Evolutionary conservation across 2,888 invertebrate species (phyloP).

Genomic region (Crematogaster levior): DNA sequence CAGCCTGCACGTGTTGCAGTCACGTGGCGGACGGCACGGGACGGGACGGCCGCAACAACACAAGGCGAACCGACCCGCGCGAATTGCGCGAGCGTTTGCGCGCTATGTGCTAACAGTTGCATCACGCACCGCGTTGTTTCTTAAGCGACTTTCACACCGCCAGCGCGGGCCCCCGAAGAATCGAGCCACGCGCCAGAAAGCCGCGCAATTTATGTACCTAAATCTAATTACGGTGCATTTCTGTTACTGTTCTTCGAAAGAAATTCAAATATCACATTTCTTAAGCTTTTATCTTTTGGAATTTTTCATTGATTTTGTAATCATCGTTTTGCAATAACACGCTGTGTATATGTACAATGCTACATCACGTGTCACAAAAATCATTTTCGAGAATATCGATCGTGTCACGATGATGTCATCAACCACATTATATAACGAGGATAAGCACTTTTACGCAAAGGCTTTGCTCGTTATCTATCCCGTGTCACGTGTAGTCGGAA

Average conservation of each 20-base stretch:
- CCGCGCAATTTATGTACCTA: background rate
- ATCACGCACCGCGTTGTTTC: slow-evolving; percentile 67
- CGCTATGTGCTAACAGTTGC: slow-evolving; percentile 64
- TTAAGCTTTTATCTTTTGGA: background rate
- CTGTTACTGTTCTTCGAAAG: background rate
- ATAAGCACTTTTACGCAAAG: slow-evolving; percentile 56
- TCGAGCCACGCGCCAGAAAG: background rate
- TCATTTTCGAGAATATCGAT: background rate
- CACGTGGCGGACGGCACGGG: slow-evolving; percentile 67
- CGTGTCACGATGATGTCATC: slow-evolving; percentile 38
- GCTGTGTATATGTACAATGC: background rate
- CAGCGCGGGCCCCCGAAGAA: background rate
- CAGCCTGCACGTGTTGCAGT: slow-evolving; percentile 74
- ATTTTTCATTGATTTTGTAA: too few species aligned
- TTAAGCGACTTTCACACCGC: slow-evolving; percentile 61
- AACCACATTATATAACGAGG: slow-evolving; percentile 67
- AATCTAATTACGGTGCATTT: background rate
- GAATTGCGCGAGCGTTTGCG: slow-evolving; percentile 67
- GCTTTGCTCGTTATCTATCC: slow-evolving; percentile 67
- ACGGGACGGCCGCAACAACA: slow-evolving; percentile 28
- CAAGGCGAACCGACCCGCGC: slow-evolving; percentile 47
- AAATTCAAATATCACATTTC: background rate
- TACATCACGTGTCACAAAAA: background rate
- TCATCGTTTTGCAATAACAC: too few species aligned
- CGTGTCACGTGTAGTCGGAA: slow-evolving; percentile 67